Evolutionary conservation across 2,888 invertebrate genomes (phyloP), one percentile per base, ranked within the genome.

Genomic region (Cenopis cana): DNA sequence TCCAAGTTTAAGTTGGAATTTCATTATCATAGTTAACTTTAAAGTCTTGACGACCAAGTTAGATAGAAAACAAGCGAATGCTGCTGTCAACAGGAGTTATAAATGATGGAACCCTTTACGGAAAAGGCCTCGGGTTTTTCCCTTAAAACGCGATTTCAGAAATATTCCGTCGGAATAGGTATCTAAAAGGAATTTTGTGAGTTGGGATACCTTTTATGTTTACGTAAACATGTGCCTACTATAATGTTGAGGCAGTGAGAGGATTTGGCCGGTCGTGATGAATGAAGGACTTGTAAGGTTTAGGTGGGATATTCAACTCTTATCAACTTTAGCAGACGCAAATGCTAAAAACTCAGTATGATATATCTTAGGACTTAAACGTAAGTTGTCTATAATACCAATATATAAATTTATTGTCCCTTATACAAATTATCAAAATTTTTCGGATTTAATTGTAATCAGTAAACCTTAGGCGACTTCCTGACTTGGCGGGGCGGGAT

Each of bases 51-150:
- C 68, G 61, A 59, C 20, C 54, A 54, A 70, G 69, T 59, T 74
- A 68, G 64, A 68, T 82, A 84, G 83, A 82, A 82, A 84, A 84
- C 83, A 82, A 82, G 80, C 83, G 82, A 85, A 83, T 78, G 80
- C 86, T 87, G 84, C 86, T 84, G 85, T 89, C 88, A 87, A 82
- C 85, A 78, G 75, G 77, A 76, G 85, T 87, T 82, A 90, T 89
- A 89, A 89, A 89, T 89, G 88, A 89, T 89, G 59, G 79, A 83
- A 84, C 85, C 88, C 87, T 86, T 81, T 78, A 75, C 76, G 79
- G 78, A 77, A 81, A 81, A 81, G 83, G 83, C 84, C 81, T 57
- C 57, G 54, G 54, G 76, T 72, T 79, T 83, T 81, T 83, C 80
- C 80, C 79, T 81, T 79, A 76, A 77, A 83, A 78, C 78, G 79